Percentiles rank a stretch among this genome's conserved stretches.
Evolutionary conservation across 2,888 invertebrate species (phyloP).

Genomic region (Rotaria macrura): DNA sequence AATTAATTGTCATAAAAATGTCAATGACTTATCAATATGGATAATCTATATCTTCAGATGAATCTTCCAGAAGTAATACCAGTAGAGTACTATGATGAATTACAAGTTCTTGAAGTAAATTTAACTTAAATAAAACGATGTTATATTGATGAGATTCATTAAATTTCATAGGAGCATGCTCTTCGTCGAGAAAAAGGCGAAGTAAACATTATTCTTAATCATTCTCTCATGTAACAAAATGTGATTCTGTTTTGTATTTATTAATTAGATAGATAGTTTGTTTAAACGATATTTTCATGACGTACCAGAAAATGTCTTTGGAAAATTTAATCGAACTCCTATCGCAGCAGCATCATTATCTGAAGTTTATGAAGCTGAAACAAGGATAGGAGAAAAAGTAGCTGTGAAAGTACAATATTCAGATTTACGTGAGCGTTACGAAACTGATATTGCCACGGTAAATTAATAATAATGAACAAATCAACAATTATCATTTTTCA

Average conservation of each 20-base stretch:
- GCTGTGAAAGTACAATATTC: not conserved
- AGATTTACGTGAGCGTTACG: not conserved
- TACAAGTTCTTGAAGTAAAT: constrained; percentile 2
- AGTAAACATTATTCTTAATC: not conserved
- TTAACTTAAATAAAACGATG: no score
- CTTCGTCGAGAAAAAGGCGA: not conserved
- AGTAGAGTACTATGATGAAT: not conserved
- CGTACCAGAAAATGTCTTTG: not conserved
- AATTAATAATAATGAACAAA: not conserved
- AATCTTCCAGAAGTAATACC: not conserved
- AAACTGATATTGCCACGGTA: constrained; percentile 1
- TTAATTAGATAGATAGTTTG: not conserved
- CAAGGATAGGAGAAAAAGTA: not conserved
- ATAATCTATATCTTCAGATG: not conserved
- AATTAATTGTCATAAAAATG: no score
- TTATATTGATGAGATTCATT: no score
- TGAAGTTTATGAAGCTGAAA: not conserved
- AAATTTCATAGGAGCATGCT: not conserved
- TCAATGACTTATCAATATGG: no score
- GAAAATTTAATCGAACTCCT: not conserved
- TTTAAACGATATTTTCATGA: not conserved
- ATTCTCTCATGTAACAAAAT: no score
- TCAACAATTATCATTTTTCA: no score
- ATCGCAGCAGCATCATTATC: not conserved
- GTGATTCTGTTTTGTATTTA: no score